Evolutionary conservation across 2,113 vertebrate species (phyloP).

Genomic region (Hystrix brachyura): DNA sequence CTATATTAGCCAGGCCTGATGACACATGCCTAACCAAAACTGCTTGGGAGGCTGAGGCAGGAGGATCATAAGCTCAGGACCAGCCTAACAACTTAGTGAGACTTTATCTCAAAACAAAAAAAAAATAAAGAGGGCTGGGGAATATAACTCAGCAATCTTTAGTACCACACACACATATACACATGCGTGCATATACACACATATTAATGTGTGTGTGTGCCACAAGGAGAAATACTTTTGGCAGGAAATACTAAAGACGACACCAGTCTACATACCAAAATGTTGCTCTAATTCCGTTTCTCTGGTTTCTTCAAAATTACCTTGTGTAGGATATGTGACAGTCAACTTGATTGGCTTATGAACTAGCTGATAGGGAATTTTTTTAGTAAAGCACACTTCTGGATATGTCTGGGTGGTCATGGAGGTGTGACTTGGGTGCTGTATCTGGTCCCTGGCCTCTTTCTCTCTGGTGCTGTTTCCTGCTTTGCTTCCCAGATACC

Average conservation of each 20-base stretch:
- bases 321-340: neutral
- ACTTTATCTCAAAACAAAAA: neutral
- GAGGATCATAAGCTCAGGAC: neutral
- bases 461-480: neutral
- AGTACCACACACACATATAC: neutral
- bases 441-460: neutral
- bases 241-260: neutral
- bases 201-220: neutral
- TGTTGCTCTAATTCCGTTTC: neutral
- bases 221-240: neutral
- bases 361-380: neutral
- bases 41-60: neutral
- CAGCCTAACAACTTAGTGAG: neutral
- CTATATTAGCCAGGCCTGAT: neutral
- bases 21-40: neutral
- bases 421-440: neutral
- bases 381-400: neutral
- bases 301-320: constrained; percentile 21
- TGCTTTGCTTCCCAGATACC: neutral
- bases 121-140: neutral
- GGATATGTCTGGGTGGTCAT: neutral
- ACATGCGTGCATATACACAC: neutral
- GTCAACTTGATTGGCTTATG: neutral
- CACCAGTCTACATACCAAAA: neutral
- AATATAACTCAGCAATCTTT: neutral